A percentile compares a stretch with the other conserved stretches of the same genome.
phyloP scores from a whole-genome alignment of 2,113 vertebrate species.

The Neofelis nebulosa region DNA sequence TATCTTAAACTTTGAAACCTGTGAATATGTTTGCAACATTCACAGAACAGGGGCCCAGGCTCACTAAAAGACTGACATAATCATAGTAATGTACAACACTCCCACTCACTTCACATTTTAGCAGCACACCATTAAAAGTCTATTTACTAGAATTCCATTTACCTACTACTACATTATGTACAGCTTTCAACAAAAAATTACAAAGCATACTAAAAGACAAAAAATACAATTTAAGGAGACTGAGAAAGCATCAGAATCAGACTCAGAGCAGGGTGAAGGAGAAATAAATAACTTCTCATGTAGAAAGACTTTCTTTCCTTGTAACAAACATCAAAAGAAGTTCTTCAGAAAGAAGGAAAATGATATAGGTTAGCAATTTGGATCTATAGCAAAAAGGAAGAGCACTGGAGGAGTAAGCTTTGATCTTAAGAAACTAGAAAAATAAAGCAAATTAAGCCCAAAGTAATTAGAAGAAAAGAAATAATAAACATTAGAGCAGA shows the following conservation, averaged over 20 bases:
- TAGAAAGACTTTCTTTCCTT: neutral
- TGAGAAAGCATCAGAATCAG: neutral
- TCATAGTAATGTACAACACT: neutral
- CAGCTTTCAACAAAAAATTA: neutral
- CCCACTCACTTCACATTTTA: neutral
- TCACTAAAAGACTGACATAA: neutral
- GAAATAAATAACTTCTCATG: neutral
- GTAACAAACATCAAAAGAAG: neutral
- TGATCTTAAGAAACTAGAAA: neutral
- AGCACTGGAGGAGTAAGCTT: neutral
- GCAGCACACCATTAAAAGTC: neutral
- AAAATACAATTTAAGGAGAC: neutral
- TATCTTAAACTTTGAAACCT: neutral
- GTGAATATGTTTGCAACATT: neutral
- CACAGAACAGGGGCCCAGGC: neutral
- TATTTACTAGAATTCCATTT: neutral
- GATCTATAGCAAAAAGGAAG: neutral
- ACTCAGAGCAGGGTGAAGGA: neutral
- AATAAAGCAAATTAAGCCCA: neutral
- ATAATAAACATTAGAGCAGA: neutral
- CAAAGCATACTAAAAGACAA: neutral
- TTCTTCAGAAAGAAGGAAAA: neutral
- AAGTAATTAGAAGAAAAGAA: neutral
- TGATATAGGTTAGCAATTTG: neutral
- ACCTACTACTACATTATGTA: neutral